phyloP scores from a whole-genome alignment of 2,888 invertebrate species.

The Dynastes maya region DNA sequence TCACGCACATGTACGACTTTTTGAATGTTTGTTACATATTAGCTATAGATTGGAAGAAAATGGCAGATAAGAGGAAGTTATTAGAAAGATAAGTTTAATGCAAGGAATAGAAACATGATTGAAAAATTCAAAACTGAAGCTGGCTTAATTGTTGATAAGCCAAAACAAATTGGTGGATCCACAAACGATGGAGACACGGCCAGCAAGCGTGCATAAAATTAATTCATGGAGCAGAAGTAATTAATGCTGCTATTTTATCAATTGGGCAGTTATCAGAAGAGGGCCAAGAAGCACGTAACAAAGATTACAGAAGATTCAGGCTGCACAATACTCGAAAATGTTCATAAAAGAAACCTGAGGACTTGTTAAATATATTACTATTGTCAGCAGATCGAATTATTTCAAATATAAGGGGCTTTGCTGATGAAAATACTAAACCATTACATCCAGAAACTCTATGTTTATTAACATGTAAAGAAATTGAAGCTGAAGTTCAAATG shows the following conservation, averaged over 20 bases:
- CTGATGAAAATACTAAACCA: no score
- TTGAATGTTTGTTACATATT: no score
- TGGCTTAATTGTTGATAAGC: neutral
- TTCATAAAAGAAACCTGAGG: no score
- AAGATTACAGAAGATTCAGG: neutral
- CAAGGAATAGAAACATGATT: no score
- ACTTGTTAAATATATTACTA: no score
- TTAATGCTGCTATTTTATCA: constrained; percentile 48
- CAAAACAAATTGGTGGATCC: constrained; percentile 8
- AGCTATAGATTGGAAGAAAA: neutral
- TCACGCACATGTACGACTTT: no score
- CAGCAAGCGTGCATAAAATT: constrained; percentile 62
- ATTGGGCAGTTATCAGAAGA: constrained; percentile 51
- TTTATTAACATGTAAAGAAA: no score
- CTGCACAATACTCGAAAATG: no score
- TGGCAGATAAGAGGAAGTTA: neutral
- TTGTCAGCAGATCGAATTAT: no score
- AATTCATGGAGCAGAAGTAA: constrained; percentile 60
- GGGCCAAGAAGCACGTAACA: constrained; percentile 47
- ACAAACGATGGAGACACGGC: constrained; percentile 12
- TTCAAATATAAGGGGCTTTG: no score
- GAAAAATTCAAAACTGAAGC: neutral
- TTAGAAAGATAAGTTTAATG: neutral
- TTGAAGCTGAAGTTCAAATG: no score
- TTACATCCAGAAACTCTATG: no score